These are phyloP conservation scores for Buphagus erythrorhynchus DNA, from an alignment of 2,797 vertebrate species.

Conservation along the genomic window DNA sequence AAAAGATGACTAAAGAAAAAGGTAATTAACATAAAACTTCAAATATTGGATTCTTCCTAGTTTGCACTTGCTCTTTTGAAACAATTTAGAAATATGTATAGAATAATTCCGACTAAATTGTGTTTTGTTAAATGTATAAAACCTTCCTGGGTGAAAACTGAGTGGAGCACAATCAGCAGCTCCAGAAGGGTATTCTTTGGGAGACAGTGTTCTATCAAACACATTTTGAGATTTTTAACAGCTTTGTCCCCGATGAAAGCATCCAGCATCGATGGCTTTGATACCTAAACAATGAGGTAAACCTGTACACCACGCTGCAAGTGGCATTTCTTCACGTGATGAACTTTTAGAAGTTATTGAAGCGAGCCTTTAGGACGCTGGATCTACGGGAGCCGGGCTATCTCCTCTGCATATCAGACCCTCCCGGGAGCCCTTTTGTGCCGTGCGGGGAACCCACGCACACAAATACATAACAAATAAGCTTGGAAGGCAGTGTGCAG, in stretches of 20 bases:
- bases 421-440: neutral
- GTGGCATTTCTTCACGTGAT: neutral
- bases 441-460: accelerated
- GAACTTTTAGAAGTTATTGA: neutral
- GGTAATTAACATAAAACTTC: neutral
- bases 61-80: neutral
- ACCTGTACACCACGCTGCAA: neutral
- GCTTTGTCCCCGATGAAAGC: neutral
- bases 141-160: neutral
- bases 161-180: neutral
- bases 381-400: neutral
- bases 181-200: neutral
- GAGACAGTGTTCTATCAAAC: neutral
- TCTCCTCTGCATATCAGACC: neutral
- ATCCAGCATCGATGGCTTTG: neutral
- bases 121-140: neutral
- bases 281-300: neutral
- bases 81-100: neutral
- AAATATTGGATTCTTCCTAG: neutral
- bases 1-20: neutral
- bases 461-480: neutral
- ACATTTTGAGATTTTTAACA: neutral
- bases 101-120: neutral
- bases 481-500: neutral
- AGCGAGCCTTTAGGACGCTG: neutral